These are phyloP conservation scores for Malurus leucopterus DNA, from an alignment of 2,797 vertebrate genomes.

Conservation along the genomic window DNA sequence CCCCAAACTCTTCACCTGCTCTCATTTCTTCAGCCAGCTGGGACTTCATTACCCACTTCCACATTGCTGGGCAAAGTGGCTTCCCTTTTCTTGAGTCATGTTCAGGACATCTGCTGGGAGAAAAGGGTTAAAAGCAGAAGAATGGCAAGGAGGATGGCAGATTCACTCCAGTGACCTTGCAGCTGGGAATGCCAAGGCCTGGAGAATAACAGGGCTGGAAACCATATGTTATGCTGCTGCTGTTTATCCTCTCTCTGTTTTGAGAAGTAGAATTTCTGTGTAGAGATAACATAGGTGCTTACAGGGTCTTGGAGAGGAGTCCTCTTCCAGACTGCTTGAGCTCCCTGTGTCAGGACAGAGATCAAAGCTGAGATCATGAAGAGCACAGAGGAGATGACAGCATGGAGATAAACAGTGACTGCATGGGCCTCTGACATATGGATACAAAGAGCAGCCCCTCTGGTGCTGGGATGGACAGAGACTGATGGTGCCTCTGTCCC, in stretches of 20 bases:
- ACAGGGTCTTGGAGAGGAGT: background rate
- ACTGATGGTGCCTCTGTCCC: background rate
- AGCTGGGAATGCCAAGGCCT: background rate
- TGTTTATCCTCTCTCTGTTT: background rate
- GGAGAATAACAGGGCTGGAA: background rate
- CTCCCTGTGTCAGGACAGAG: background rate
- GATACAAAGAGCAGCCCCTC: background rate
- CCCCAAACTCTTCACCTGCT: background rate
- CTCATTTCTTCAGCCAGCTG: background rate
- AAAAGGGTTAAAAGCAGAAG: background rate
- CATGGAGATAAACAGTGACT: background rate
- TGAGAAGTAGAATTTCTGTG: background rate
- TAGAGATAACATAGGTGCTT: background rate
- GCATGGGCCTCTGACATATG: background rate
- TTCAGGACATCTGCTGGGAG: background rate
- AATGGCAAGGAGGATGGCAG: background rate
- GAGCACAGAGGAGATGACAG: background rate
- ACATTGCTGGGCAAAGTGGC: fast-evolving
- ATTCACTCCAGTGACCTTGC: background rate
- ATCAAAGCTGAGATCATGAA: background rate
- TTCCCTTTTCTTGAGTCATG: background rate
- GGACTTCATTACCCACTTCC: background rate
- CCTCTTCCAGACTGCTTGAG: background rate
- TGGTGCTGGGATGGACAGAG: background rate
- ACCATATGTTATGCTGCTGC: background rate